Evolutionary conservation across 2,888 invertebrate genomes (phyloP), one percentile per base, ranked within the genome.

Genomic region (Erebia epiphron): DNA sequence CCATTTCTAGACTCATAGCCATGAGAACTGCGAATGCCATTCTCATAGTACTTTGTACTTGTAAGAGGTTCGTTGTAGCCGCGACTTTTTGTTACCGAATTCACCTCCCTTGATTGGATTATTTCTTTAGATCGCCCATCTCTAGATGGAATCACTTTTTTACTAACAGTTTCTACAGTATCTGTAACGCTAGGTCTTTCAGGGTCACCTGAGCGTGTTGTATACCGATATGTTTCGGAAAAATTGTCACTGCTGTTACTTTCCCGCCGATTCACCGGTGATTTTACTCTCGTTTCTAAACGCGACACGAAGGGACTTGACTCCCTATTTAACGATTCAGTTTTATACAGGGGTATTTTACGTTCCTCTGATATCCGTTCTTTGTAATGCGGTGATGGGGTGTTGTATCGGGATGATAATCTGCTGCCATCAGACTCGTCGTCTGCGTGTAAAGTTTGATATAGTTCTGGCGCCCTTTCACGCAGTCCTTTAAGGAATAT

Each of bases 381-480:
- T 79, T 94, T 94, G 79, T 92, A 91, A 73, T 87, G 91, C 14
- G 93, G 92, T 1, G 92, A 91, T 63, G 93, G 93, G 7, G 93
- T 90, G 52, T 87, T 86, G 77, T 92, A 93, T 74, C 93, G 84
- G 11, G 92, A 87, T 0, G 93, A 92, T 68, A 90, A 79, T 78
- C 92, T 86, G 75, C 93, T 93, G 13, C 91, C 92, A 68, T 94
- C 93, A 13, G 93, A 91, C 71, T 94, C 94, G 62, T 95, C 95
- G 71, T 95, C 94, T 62, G 95, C 95, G 80, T 96, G 96, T 16
- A 96, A 86, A 13, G 95, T 96, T 80, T 95, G 95, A 85, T 95
- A 96, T 46, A 96, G 87, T 81, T 96, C 96, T 5, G 96, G 96
- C 0, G 96, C 96, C 71, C 95, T 93, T 80, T 95, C 96, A 76